phyloP scores from a whole-genome alignment of 2,113 vertebrate species.

The Orientallactaga bullata region DNA sequence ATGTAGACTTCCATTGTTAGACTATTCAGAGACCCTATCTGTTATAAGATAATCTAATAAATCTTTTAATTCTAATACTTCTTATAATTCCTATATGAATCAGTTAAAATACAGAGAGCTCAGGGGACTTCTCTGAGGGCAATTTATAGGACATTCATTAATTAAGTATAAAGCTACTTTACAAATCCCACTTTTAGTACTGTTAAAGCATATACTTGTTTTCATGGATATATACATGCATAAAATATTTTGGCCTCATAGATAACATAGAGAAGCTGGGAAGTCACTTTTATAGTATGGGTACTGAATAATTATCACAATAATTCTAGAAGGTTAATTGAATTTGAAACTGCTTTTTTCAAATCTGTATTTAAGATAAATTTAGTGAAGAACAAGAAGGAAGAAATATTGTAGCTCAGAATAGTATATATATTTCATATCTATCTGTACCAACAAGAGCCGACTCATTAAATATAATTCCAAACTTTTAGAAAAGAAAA shows the following conservation, averaged over 20 bases:
- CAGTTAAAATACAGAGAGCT: background rate
- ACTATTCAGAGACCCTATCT: too few species aligned
- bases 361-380: background rate
- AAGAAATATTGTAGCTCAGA: background rate
- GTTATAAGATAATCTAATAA: too few species aligned
- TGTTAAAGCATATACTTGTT: background rate
- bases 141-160: background rate
- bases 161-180: background rate
- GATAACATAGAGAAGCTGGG: background rate
- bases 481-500: constrained; percentile 14
- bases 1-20: too few species aligned
- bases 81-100: background rate
- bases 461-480: background rate
- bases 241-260: background rate
- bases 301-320: background rate
- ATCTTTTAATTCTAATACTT: too few species aligned
- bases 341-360: background rate
- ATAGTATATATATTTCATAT: background rate
- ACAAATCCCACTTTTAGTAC: background rate
- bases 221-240: background rate
- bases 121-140: background rate
- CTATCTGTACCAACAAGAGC: background rate
- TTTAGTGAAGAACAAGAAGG: background rate
- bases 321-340: background rate
- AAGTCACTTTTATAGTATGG: background rate